Percentiles rank a stretch among this genome's conserved stretches.
Conservation (phyloP, 1,140 invertebrate genomes). For the Bombus picipes region DNA sequence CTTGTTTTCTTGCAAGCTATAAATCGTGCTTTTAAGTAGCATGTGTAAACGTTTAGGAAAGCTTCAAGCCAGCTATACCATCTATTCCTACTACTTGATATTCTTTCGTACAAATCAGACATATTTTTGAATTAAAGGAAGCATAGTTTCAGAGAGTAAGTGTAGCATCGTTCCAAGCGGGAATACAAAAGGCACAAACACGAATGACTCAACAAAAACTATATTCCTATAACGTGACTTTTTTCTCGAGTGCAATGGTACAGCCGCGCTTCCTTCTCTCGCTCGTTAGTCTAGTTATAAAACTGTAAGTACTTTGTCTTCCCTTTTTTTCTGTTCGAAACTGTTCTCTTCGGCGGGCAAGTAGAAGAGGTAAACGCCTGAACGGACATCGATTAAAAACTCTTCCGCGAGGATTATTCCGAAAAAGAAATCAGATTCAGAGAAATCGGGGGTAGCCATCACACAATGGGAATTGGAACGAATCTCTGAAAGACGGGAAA, state of each 20-base stretch:
- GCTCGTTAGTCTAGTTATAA: not conserved
- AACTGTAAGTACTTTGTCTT: conserved; percentile 5
- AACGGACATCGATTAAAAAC: conserved; percentile 16
- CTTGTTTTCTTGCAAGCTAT: not conserved
- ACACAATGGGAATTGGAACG: not conserved
- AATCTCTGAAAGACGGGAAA: not conserved
- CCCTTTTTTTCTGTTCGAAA: not conserved
- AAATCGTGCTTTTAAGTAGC: not conserved
- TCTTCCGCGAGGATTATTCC: not conserved
- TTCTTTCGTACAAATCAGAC: not conserved
- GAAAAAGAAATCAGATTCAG: not conserved
- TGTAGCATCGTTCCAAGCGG: not conserved
- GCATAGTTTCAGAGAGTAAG: not conserved
- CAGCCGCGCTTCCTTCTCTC: too few relatives aligned
- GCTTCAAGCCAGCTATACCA: not conserved
- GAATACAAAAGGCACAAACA: not conserved
- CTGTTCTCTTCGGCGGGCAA: not conserved
- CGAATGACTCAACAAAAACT: not conserved
- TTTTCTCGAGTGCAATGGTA: not conserved
- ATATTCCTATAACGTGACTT: not conserved
- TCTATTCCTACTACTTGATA: not conserved
- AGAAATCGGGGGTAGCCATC: not conserved
- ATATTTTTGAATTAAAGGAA: too few relatives aligned
- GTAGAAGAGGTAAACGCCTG: not conserved
- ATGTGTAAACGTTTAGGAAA: not conserved